Percentiles rank a stretch among this genome's conserved stretches.
These are phyloP conservation scores for Harpagifer antarcticus DNA, from an alignment of 2,797 vertebrate species.

Conservation along the genomic window DNA sequence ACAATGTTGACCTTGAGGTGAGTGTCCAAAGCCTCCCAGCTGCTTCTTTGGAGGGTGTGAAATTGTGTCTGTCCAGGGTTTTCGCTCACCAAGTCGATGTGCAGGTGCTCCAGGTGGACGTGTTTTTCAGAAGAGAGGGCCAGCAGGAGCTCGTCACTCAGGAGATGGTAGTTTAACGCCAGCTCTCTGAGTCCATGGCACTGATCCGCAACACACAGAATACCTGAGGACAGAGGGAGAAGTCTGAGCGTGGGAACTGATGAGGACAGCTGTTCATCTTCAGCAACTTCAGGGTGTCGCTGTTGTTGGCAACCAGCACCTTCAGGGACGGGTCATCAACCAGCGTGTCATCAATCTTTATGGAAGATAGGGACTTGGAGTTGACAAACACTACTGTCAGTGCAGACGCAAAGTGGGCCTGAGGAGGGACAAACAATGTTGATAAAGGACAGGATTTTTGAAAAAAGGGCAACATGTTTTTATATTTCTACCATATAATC, in stretches of 20 bases:
- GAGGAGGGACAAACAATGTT: constrained; percentile 30
- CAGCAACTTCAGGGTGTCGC: constrained; percentile 92
- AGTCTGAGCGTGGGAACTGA: neutral
- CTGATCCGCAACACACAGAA: constrained; percentile 96
- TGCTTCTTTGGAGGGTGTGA: constrained; percentile 93
- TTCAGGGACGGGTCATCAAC: constrained; percentile 96
- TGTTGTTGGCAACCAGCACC: constrained; percentile 94
- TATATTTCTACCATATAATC: neutral
- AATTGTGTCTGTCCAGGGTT: constrained; percentile 93
- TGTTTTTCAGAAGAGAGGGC: constrained; percentile 96
- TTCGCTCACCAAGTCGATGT: constrained; percentile 94
- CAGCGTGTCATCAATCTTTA: constrained; percentile 96
- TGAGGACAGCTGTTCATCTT: constrained; percentile 99
- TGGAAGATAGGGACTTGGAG: constrained; percentile 95
- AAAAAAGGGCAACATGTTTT: neutral
- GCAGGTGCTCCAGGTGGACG: constrained; percentile 93
- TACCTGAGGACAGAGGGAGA: constrained; percentile 80
- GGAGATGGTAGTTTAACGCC: constrained; percentile 94
- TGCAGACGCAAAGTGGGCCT: constrained; percentile 97
- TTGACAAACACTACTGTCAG: constrained; percentile 97
- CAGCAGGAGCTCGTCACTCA: constrained; percentile 93
- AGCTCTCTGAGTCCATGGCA: constrained; percentile 94
- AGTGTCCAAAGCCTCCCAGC: constrained; percentile 96
- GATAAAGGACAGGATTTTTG: neutral
- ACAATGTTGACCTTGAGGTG: constrained; percentile 95